Evolutionary conservation across 2,113 vertebrate species (phyloP).

Genomic region (Erythrocercus mccallii): DNA sequence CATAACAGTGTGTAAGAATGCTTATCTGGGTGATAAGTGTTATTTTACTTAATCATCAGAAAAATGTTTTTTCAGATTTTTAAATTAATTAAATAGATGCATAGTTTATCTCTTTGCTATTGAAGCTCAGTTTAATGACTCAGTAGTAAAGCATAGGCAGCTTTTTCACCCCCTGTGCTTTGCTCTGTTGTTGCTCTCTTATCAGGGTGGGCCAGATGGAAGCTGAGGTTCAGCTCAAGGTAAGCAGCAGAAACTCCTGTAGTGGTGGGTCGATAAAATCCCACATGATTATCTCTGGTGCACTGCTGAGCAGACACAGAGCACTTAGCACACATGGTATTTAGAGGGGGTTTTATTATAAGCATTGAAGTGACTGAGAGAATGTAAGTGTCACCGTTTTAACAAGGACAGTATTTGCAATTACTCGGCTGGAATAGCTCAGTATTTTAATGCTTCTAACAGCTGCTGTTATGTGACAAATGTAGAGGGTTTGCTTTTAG

Average conservation of each 20-base stretch:
- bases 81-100: background rate
- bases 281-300: background rate
- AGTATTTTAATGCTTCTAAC: background rate
- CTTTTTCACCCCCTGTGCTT: background rate
- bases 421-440: background rate
- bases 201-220: slow-evolving; percentile 61
- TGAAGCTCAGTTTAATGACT: background rate
- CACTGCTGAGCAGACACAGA: background rate
- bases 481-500: background rate
- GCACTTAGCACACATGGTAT: background rate
- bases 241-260: slow-evolving; percentile 37
- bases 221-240: slow-evolving; percentile 51
- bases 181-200: slow-evolving; percentile 45
- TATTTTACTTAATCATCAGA: background rate
- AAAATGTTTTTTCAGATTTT: background rate
- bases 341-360: background rate
- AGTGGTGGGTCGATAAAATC: slow-evolving; percentile 32
- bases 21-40: background rate
- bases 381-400: background rate
- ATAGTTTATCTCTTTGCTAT: background rate
- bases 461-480: background rate
- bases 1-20: background rate
- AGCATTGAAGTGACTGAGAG: background rate
- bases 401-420: background rate
- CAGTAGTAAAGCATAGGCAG: background rate